phyloP scores from a whole-genome alignment of 2,113 vertebrate genomes.

The Rhinopomastus cyanomelas region DNA sequence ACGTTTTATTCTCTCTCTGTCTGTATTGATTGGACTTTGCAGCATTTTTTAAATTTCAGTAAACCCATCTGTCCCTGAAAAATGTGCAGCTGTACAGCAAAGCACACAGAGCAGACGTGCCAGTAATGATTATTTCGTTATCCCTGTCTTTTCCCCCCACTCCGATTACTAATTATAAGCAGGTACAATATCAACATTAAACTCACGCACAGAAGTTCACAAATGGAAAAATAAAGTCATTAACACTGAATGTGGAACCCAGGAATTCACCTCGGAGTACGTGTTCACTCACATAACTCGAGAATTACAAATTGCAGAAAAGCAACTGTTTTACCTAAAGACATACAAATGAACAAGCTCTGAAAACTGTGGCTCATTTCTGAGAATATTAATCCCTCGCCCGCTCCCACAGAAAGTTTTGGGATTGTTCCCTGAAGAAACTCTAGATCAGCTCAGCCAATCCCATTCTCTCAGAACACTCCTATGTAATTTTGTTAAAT shows the following conservation, averaged over 20 bases:
- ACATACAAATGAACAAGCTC: not conserved
- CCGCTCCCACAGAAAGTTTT: not conserved
- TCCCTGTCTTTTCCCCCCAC: not conserved
- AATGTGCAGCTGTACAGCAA: constrained; percentile 43
- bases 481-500: constrained; percentile 16
- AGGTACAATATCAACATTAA: constrained; percentile 59
- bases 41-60: constrained; percentile 67
- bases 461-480: constrained; percentile 1
- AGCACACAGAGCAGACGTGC: constrained; percentile 27
- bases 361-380: constrained; percentile 10
- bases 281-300: not conserved
- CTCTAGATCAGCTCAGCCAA: not conserved
- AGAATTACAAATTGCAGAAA: constrained; percentile 42
- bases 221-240: constrained; percentile 32
- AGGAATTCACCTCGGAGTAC: constrained; percentile 16
- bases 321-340: constrained; percentile 56
- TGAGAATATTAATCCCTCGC: not conserved
- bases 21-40: constrained; percentile 50
- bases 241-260: constrained; percentile 17
- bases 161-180: constrained; percentile 63
- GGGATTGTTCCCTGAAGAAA: constrained; percentile 18
- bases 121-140: constrained; percentile 59
- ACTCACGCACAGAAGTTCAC: constrained; percentile 27
- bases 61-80: constrained; percentile 57
- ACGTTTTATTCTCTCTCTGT: constrained; percentile 30